A percentile compares a stretch with the other conserved stretches of the same genome.
These are phyloP conservation scores for Ctena decussata DNA, from an alignment of 2,888 invertebrate genomes.

Conservation along the genomic window DNA sequence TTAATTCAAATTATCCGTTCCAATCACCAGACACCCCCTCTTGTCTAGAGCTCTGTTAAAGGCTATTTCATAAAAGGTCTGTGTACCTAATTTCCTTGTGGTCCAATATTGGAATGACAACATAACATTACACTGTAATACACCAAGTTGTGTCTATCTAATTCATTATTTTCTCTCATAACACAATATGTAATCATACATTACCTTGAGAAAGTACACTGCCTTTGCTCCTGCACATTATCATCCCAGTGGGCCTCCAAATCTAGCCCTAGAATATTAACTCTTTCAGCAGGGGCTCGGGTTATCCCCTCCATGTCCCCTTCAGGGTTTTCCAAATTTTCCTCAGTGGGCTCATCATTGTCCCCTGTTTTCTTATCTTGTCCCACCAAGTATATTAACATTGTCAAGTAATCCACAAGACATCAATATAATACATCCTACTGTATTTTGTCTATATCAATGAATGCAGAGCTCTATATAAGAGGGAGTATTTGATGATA, in stretches of 20 bases:
- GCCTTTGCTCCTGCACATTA: constrained; percentile 55
- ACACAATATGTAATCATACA: too few species aligned
- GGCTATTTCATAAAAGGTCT: too few species aligned
- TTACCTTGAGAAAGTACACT: constrained; percentile 64
- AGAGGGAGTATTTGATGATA: too few species aligned
- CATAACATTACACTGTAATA: too few species aligned
- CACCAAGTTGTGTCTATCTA: too few species aligned
- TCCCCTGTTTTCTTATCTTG: constrained; percentile 60
- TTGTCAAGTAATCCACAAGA: constrained; percentile 23
- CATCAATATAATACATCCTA: constrained; percentile 6
- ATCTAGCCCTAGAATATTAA: constrained; percentile 39
- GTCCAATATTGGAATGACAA: too few species aligned
- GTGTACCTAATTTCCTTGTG: too few species aligned
- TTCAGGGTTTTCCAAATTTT: constrained; percentile 30
- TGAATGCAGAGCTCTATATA: too few species aligned
- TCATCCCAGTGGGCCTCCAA: constrained; percentile 50
- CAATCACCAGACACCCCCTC: too few species aligned
- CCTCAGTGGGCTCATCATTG: constrained; percentile 30
- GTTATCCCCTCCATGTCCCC: constrained; percentile 1
- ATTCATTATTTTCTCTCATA: too few species aligned
- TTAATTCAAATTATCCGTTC: too few species aligned
- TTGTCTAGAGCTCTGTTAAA: too few species aligned
- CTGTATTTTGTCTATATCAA: neutral
- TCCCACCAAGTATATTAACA: constrained; percentile 70
- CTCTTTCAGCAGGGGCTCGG: neutral